These are phyloP conservation scores for Alexandromys oeconomus DNA, from an alignment of 2,797 vertebrate species.

Conservation along the genomic window DNA sequence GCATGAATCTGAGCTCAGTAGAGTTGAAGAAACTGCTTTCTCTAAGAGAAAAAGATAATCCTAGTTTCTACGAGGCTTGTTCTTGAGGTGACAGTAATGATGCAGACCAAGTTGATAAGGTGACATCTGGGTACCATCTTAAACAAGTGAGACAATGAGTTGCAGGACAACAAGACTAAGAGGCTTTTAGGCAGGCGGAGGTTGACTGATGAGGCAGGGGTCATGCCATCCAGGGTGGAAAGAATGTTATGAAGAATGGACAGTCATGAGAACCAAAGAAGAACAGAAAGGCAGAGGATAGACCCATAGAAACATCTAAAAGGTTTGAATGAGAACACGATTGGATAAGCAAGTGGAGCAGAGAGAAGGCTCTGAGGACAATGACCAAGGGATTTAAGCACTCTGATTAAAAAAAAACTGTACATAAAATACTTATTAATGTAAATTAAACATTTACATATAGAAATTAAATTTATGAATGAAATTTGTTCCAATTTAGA, in stretches of 20 bases:
- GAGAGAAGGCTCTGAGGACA: background rate
- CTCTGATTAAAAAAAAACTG: background rate
- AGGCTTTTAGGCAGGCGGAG: background rate
- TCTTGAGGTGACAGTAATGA: background rate
- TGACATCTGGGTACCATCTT: background rate
- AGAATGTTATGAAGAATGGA: background rate
- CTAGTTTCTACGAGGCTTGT: background rate
- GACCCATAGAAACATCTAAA: background rate
- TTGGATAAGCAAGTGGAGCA: background rate
- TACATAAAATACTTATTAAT: background rate
- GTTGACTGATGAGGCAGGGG: fast-evolving
- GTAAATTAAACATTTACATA: background rate
- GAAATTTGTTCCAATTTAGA: background rate
- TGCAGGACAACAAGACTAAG: background rate
- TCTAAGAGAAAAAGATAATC: background rate
- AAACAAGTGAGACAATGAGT: background rate
- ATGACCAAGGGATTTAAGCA: background rate
- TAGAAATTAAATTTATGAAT: background rate
- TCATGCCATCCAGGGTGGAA: background rate
- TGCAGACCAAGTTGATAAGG: background rate
- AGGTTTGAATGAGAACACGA: background rate
- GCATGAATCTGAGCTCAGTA: background rate
- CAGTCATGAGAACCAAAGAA: background rate
- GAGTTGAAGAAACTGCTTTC: background rate
- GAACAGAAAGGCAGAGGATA: background rate